phyloP scores from a whole-genome alignment of 1,140 invertebrate genomes.

The Mizuhopecten yessoensis region DNA sequence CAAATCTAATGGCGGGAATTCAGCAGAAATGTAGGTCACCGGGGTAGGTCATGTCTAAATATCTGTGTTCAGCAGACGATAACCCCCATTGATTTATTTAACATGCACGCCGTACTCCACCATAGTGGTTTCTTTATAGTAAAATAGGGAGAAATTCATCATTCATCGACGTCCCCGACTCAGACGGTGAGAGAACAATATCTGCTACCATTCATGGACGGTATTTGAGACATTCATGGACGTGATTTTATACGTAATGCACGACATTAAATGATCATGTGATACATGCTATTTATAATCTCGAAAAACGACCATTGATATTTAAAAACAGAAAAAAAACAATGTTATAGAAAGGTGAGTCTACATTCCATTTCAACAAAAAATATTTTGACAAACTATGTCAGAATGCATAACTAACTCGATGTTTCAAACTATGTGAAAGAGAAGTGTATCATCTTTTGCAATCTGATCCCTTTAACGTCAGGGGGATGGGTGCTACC shows the following conservation, averaged over 20 bases:
- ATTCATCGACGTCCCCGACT: background rate
- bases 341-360: background rate
- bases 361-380: background rate
- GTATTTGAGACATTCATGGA: background rate
- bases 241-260: background rate
- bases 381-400: too few species aligned
- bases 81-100: background rate
- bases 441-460: conserved; percentile 12
- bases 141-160: background rate
- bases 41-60: background rate
- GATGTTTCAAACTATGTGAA: too few species aligned
- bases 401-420: too few species aligned
- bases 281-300: background rate
- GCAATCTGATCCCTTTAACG: background rate
- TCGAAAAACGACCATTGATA: background rate
- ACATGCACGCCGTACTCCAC: background rate
- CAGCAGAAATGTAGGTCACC: background rate
- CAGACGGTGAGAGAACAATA: background rate
- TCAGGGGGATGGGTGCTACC: background rate
- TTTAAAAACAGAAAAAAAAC: background rate
- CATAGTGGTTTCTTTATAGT: background rate
- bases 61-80: conserved; percentile 37
- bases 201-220: background rate
- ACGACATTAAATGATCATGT: background rate
- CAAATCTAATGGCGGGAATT: conserved; percentile 26